Evolutionary conservation across 2,113 vertebrate species (phyloP).

Genomic region (Puntigrus tetrazona): DNA sequence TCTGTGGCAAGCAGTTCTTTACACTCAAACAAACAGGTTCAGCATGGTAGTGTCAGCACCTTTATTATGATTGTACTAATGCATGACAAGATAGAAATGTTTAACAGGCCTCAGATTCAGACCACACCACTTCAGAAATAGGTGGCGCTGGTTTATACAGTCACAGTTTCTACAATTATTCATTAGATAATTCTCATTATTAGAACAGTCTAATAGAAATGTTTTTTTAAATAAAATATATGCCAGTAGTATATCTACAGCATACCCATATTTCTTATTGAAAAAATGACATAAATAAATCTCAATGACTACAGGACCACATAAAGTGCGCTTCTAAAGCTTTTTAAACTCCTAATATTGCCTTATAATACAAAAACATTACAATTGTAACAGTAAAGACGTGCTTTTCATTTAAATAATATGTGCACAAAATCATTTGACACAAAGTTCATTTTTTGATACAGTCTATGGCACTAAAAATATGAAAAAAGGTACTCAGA

Average conservation of each 20-base stretch:
- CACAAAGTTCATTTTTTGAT: background rate
- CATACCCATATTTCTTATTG: conserved; percentile 36
- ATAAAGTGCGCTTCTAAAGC: conserved; percentile 63
- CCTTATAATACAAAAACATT: conserved; percentile 44
- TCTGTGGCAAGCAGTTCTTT: conserved; percentile 27
- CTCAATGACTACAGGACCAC: background rate
- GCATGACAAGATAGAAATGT: conserved; percentile 16
- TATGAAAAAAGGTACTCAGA: background rate
- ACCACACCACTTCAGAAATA: background rate
- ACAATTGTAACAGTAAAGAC: background rate
- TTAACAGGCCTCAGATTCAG: conserved; percentile 6
- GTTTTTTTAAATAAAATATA: background rate
- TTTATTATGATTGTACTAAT: conserved; percentile 8
- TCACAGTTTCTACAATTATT: background rate
- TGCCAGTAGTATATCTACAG: conserved; percentile 46
- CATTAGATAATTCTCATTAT: background rate
- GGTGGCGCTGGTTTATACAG: background rate
- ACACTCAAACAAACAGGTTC: conserved; percentile 56
- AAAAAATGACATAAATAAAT: conserved; percentile 2
- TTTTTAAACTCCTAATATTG: background rate
- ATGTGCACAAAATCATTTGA: background rate
- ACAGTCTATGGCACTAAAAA: no score
- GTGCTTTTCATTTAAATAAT: background rate
- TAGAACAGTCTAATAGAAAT: background rate
- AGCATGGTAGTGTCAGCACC: conserved; percentile 41